phyloP scores from a whole-genome alignment of 2,113 vertebrate genomes.

The Bostrychus sinensis region DNA sequence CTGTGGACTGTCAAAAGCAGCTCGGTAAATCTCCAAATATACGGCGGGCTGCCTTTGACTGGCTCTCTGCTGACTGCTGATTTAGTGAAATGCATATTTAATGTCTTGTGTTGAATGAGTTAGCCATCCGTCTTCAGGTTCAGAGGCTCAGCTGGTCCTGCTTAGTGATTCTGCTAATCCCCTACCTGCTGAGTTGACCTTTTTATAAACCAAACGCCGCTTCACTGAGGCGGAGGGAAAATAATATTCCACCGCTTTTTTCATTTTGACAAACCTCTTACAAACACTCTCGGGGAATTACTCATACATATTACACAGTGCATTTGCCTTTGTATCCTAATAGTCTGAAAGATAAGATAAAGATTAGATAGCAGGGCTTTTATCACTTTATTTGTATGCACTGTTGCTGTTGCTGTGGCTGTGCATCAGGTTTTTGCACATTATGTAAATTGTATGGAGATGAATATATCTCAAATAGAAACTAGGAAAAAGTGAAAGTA shows the following conservation, averaged over 20 bases:
- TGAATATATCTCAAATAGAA: neutral
- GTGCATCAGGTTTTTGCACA: neutral
- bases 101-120: conserved; percentile 48
- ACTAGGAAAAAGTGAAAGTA: too few species aligned
- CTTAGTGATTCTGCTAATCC: conserved; percentile 63
- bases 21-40: conserved; percentile 44
- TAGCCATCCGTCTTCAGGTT: conserved; percentile 50
- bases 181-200: conserved; percentile 69
- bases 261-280: conserved; percentile 31
- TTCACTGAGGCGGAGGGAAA: conserved; percentile 32
- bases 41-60: conserved; percentile 31
- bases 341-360: conserved; percentile 1
- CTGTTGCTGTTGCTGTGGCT: neutral
- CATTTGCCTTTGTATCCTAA: neutral
- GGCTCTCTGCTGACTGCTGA: conserved; percentile 36
- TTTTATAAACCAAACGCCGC: conserved; percentile 62
- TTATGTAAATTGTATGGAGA: neutral
- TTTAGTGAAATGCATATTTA: conserved; percentile 65
- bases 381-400: neutral
- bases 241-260: conserved; percentile 28
- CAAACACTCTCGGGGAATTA: conserved; percentile 19
- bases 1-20: conserved; percentile 34
- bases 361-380: neutral
- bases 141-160: conserved; percentile 55
- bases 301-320: conserved; percentile 12